Evolutionary conservation across 2,113 vertebrate species (phyloP), one percentile per base, ranked within the genome.

Genomic region (Nycticryphes semicollaris): DNA sequence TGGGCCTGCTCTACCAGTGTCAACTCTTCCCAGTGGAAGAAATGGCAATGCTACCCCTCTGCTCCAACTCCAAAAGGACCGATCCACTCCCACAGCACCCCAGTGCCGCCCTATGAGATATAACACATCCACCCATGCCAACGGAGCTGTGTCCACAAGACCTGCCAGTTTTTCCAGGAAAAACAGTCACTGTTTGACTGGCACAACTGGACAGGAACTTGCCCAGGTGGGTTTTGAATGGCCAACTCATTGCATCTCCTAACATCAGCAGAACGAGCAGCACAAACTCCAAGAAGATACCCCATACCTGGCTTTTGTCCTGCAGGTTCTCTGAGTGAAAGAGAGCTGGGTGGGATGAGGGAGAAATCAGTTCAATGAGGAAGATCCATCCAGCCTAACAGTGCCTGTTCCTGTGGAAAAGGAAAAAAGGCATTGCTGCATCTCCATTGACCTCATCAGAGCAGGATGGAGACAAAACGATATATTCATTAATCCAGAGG

Each of bases 141-240:
- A 1, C 0, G 6, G 37, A 50, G 14, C 63, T 25, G 17, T 3
- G 3, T 1, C 74, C 56, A 7, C 22, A 48, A 14, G 15, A 2
- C 2, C 10, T 10, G 11, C 23, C 43, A 14, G 23, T 48, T 73
- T 63, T 78, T 27, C n/a, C 4, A 16, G 37, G 51, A 43, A 54
- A 82, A 60, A 20, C 12, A 5, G 37, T 6, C 64, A 3, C 5
- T 0, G 7, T 5, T 14, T 33, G 43, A 25, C 37, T 4, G 56
- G 5, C 27, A 50, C 10, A 8, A 31, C 0, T 4, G 23, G 60
- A 18, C 15, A 62, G 35, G 15, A 62, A 37, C 22, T 10, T 19
- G 47, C 10, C 47, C 47, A 47, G 18, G 47, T 10, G 8, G 47
- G 47, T 47, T 47, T 20, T 47, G 47, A 47, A 47, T 59, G 72